Evolutionary conservation across 2,888 invertebrate species (phyloP), one percentile per base, ranked within the genome.

Genomic region (Caenorhabditis sp.): DNA sequence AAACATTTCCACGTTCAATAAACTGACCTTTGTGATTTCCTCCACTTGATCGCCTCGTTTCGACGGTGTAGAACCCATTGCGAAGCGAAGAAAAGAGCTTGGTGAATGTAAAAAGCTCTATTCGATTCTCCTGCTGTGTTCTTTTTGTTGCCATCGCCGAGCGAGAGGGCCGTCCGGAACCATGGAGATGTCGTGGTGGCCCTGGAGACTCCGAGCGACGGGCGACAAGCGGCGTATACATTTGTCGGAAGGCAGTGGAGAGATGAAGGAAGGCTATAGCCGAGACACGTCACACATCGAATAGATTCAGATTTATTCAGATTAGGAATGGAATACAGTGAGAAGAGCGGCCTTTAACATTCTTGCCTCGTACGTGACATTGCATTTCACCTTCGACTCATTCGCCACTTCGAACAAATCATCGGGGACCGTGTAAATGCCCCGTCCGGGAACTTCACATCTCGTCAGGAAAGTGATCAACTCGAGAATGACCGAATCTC

Each of bases 351-450:
- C 93, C 89, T 95, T 94, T 41, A 96, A 90, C 76, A 93, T 92
- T 63, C 96, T 91, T 0, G 95, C 93, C 91, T 96, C 96, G 86
- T 94, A 96, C 0, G 95, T 94, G 0, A 95, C 95, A 0, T 95
- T 95, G 90, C 95, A 95, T 88, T 94, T 94, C 4, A 95, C 95
- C 63, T 92, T 91, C 78, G 92, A 92, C 75, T 91, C 87, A 24
- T 74, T 92, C 6, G 92, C 92, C 74, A 93, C 93, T 88, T 94
- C 93, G 84, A 95, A 92, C 2, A 94, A 93, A 75, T 93, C 93
- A 87, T 95, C 95, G 52, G 94, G 93, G 9, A 94, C 92, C 0
- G 95, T 94, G 87, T 93, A 93, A 15, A 96, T 94, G 79, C 93
- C 93, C 85, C 93, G 92, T 1, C 96, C 96, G 89, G 95, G 93